Conservation (phyloP, 1,140 invertebrate genomes). For the Drosophila dunni region DNA sequence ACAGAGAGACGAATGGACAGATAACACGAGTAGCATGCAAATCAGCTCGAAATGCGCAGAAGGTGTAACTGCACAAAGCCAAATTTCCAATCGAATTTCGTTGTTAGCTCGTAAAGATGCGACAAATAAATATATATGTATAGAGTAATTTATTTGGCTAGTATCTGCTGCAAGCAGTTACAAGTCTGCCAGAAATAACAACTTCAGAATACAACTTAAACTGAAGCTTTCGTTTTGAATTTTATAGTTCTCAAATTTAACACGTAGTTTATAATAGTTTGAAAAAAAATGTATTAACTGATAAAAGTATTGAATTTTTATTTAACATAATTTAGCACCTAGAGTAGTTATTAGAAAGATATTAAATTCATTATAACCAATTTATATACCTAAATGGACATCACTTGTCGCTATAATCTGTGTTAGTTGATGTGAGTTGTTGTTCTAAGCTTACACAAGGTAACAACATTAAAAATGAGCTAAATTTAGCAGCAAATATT, state of each 20-base stretch:
- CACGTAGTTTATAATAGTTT: too few species aligned
- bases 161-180: neutral
- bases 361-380: too few species aligned
- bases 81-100: slow-evolving; percentile 65
- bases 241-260: neutral
- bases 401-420: too few species aligned
- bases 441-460: neutral
- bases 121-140: slow-evolving; percentile 15
- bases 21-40: slow-evolving; percentile 61
- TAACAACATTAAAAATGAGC: neutral
- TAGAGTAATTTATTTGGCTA: neutral
- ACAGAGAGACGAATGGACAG: neutral
- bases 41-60: slow-evolving; percentile 54
- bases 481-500: slow-evolving; percentile 3
- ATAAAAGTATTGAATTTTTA: too few species aligned
- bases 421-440: too few species aligned
- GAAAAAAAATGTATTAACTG: too few species aligned
- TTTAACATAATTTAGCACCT: too few species aligned
- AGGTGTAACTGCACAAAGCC: slow-evolving; percentile 49
- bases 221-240: neutral
- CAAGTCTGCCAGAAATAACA: neutral
- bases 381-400: too few species aligned
- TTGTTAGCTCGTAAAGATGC: slow-evolving; percentile 17
- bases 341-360: too few species aligned
- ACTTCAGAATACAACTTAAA: neutral